Conservation (phyloP, 2,797 vertebrate genomes). For the Schizopygopsis malacanthus region DNA sequence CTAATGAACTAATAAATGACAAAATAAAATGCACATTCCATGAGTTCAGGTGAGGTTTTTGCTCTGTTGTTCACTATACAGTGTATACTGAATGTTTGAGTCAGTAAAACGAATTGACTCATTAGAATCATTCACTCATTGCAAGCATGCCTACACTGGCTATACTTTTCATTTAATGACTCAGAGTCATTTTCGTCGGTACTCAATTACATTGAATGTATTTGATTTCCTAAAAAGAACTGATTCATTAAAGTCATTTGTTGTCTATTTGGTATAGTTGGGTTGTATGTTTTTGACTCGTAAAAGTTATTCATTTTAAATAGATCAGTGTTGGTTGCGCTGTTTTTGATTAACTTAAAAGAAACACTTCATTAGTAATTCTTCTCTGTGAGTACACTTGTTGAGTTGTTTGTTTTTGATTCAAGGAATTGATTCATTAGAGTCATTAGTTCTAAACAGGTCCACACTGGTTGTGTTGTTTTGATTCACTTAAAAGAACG, state of each 20-base stretch:
- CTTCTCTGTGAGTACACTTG: background rate
- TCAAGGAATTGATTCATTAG: background rate
- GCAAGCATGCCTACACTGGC: background rate
- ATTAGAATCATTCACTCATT: background rate
- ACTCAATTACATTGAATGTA: background rate
- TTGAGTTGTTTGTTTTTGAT: background rate
- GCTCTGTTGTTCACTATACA: constrained; percentile 5
- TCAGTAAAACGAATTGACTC: background rate
- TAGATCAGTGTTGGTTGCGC: background rate
- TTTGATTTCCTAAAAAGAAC: background rate
- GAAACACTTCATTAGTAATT: background rate
- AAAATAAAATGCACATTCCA: background rate
- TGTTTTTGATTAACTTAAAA: background rate
- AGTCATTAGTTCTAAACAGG: background rate
- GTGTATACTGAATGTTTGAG: background rate
- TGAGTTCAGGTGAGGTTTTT: background rate
- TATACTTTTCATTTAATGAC: background rate
- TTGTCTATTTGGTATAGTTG: background rate
- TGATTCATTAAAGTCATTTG: too few species aligned
- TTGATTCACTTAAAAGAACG: background rate
- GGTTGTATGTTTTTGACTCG: background rate
- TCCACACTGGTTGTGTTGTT: background rate
- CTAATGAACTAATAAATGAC: background rate
- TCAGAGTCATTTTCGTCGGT: background rate
- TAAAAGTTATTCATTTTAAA: background rate